Evolutionary conservation across 2,888 invertebrate genomes (phyloP).

Genomic region (Mamestra brassicae): DNA sequence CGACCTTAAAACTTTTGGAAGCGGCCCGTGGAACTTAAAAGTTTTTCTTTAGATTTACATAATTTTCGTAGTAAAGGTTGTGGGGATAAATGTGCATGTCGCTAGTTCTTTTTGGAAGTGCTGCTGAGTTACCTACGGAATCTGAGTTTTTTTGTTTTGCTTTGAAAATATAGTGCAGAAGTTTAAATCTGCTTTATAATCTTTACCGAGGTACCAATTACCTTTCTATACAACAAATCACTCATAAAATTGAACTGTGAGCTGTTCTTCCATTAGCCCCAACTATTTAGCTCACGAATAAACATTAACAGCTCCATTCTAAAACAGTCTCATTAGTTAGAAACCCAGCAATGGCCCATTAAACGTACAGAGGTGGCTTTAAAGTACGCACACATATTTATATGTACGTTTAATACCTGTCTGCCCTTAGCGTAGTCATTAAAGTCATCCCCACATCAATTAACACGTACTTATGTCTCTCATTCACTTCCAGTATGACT

Average conservation of each 20-base stretch:
- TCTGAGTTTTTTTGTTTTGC: not conserved
- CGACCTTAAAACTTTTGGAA: constrained; percentile 59
- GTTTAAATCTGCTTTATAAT: constrained; percentile 15
- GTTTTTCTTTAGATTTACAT: constrained; percentile 54
- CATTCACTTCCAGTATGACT: constrained; percentile 47
- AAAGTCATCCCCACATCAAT: constrained; percentile 54
- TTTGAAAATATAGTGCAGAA: not conserved
- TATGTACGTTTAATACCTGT: constrained; percentile 34
- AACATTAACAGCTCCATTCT: constrained; percentile 37
- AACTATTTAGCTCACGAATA: constrained; percentile 43
- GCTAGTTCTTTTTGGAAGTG: constrained; percentile 12
- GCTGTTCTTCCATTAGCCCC: constrained; percentile 23
- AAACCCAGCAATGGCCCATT: constrained; percentile 41
- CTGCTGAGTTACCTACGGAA: not conserved
- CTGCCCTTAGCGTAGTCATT: constrained; percentile 43
- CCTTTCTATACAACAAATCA: not conserved
- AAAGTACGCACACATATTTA: constrained; percentile 10
- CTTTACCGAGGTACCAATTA: not conserved
- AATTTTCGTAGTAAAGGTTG: constrained; percentile 44
- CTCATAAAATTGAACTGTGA: constrained; percentile 22
- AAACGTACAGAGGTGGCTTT: constrained; percentile 35
- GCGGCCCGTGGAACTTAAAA: constrained; percentile 52
- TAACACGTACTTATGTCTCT: constrained; percentile 56
- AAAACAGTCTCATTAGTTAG: constrained; percentile 49
- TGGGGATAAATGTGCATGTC: constrained; percentile 38